Evolutionary conservation across 2,797 vertebrate genomes (phyloP), one percentile per base, ranked within the genome.

Genomic region (Scarus forsteni): DNA sequence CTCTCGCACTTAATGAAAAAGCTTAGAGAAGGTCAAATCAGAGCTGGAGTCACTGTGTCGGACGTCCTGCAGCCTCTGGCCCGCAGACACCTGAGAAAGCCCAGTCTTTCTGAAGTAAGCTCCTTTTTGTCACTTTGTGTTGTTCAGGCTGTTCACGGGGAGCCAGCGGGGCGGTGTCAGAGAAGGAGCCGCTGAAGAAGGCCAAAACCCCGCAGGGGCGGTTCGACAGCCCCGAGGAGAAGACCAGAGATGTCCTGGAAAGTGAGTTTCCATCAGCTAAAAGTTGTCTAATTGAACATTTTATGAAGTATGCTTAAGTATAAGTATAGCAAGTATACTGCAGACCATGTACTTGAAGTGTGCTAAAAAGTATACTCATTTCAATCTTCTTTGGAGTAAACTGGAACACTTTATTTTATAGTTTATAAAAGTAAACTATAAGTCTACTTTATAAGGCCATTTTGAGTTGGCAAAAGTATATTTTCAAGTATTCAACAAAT

Each of bases 161-260:
- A 52, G 59, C 87, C 50, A 93, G 91, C 79, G 91, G 89, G 60
- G 84, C 81, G 10, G 56, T 64, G 27, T 92, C 91, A 42, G 82
- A 93, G 54, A 78, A 81, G 27, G 86, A 93, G 59, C 73, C 95
- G 0, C 89, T 95, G 38, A 96, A 90, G 89, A 98, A 97, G 82
- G 87, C 96, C 0, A 96, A 95, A 86, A 95, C 97, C 15, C 97
- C 97, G 0, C 92, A 96, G 61, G 97, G 98, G 10, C 95, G 94
- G 1, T 94, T 99, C 38, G 98, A 99, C 92, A 89, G 71, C 13
- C 66, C 93, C 0, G 96, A 97, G 35, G 93, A 94, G 18, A 60
- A 87, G 78, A 92, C 90, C 70, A 94, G 84, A 70, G 96, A 96
- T 3, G 93, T 92, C 3, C 83, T 97, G 55, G 75, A 96, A 93